These are phyloP conservation scores for Donacobius atricapilla DNA, from an alignment of 2,113 vertebrate genomes.

Conservation along the genomic window DNA sequence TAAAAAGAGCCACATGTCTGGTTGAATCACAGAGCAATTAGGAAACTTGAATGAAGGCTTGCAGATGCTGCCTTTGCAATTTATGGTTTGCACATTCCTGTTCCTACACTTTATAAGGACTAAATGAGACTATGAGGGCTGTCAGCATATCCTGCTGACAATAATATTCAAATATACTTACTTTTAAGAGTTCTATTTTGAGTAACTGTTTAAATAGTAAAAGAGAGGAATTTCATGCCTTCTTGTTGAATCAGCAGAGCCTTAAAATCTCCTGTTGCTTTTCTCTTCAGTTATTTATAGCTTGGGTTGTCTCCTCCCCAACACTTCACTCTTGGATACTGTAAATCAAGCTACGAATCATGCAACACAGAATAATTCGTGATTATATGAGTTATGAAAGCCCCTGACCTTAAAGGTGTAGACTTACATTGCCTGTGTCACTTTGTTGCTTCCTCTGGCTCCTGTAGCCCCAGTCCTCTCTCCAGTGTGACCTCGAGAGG, in stretches of 20 bases:
- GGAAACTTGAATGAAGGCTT: neutral
- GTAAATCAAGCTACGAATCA: neutral
- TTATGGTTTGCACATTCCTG: neutral
- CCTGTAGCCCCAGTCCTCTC: neutral
- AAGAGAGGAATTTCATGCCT: neutral
- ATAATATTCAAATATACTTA: neutral
- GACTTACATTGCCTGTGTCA: neutral
- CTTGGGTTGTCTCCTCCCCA: neutral
- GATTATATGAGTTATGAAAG: neutral
- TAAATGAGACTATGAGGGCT: neutral
- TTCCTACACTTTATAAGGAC: neutral
- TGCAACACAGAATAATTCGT: neutral
- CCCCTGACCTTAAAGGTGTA: neutral
- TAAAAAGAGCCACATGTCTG: neutral
- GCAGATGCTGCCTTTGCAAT: slow-evolving; percentile 5
- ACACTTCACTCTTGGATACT: neutral
- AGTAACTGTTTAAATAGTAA: neutral
- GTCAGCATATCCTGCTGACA: neutral
- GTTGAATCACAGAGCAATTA: slow-evolving; percentile 1
- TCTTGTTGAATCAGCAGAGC: neutral
- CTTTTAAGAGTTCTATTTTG: neutral
- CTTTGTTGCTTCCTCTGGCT: neutral
- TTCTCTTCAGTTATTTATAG: neutral
- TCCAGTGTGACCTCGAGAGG: neutral
- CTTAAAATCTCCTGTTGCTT: neutral